Evolutionary conservation across 2,888 invertebrate species (phyloP).

Genomic region (Tineola bisselliella): DNA sequence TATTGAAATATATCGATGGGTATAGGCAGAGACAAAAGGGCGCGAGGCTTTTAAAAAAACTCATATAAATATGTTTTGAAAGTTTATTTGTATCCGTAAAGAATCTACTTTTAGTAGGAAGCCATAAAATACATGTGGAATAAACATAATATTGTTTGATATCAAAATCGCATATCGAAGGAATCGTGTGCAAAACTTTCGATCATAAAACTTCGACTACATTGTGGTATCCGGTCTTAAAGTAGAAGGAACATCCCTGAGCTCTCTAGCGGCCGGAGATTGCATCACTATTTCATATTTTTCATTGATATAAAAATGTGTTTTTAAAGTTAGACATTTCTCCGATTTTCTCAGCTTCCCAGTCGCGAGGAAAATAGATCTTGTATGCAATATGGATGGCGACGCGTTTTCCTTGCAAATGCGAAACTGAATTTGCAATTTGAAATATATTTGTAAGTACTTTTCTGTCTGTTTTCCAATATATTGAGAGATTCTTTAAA

Average conservation of each 20-base stretch:
- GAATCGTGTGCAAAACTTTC: neutral
- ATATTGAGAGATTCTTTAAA: too few relatives aligned
- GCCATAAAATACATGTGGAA: neutral
- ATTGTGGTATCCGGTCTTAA: slow-evolving; percentile 4
- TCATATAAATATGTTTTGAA: neutral
- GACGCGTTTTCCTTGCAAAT: neutral
- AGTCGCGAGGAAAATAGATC: neutral
- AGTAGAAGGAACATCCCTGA: neutral
- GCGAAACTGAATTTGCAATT: neutral
- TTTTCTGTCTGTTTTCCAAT: too few relatives aligned
- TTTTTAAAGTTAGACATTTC: slow-evolving; percentile 27
- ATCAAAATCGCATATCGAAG: slow-evolving; percentile 4
- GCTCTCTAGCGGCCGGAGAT: slow-evolving; percentile 25
- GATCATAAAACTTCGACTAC: slow-evolving; percentile 12
- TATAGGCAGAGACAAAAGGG: too few relatives aligned
- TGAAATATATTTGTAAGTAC: neutral
- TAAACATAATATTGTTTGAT: slow-evolving; percentile 7
- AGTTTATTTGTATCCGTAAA: neutral
- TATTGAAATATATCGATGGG: too few relatives aligned
- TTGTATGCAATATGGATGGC: neutral
- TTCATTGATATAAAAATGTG: slow-evolving; percentile 44
- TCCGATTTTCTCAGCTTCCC: neutral
- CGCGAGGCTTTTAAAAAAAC: too few relatives aligned
- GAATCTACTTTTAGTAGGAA: neutral
- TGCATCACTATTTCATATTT: slow-evolving; percentile 31